A percentile compares a stretch with the other conserved stretches of the same genome.
Conservation (phyloP, 2,113 vertebrate genomes). For the Speoplatyrhinus poulsoni region DNA sequence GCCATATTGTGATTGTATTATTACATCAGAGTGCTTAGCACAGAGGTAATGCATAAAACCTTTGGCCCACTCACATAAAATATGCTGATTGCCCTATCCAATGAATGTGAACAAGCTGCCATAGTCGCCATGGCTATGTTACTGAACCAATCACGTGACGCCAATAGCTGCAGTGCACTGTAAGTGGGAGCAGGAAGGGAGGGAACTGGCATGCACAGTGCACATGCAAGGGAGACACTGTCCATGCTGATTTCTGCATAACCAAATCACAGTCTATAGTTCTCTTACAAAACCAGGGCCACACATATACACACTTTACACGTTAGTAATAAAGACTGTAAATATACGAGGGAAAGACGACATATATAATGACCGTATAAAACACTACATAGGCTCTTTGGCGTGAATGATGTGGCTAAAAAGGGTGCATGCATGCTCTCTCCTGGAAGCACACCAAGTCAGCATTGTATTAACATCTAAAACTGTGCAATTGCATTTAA, state of each 20-base stretch:
- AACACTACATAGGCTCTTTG: slow-evolving; percentile 34
- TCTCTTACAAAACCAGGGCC: slow-evolving; percentile 10
- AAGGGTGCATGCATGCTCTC: slow-evolving; percentile 55
- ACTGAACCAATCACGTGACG: slow-evolving; percentile 72
- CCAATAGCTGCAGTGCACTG: slow-evolving; percentile 51
- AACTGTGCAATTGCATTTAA: slow-evolving; percentile 21
- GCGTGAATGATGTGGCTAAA: background rate
- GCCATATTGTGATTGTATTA: slow-evolving; percentile 20
- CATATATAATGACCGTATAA: slow-evolving; percentile 16
- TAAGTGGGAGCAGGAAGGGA: slow-evolving; percentile 37
- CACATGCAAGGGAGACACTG: slow-evolving; percentile 11
- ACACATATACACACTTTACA: slow-evolving; percentile 8
- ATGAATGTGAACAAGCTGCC: slow-evolving; percentile 72
- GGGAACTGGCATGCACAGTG: slow-evolving; percentile 16
- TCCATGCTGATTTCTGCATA: slow-evolving; percentile 26
- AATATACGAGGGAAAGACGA: slow-evolving; percentile 13
- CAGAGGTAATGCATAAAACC: slow-evolving; percentile 38
- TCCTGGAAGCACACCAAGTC: slow-evolving; percentile 43
- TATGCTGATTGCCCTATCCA: slow-evolving; percentile 68
- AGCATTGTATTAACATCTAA: slow-evolving; percentile 41
- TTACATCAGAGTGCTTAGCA: slow-evolving; percentile 1
- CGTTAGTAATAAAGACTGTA: slow-evolving; percentile 25
- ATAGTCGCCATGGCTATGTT: slow-evolving; percentile 71
- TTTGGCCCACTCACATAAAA: slow-evolving; percentile 54
- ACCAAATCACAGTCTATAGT: slow-evolving; percentile 26